Conservation (phyloP, 2,113 vertebrate species). For the Apaloderma vittatum region DNA sequence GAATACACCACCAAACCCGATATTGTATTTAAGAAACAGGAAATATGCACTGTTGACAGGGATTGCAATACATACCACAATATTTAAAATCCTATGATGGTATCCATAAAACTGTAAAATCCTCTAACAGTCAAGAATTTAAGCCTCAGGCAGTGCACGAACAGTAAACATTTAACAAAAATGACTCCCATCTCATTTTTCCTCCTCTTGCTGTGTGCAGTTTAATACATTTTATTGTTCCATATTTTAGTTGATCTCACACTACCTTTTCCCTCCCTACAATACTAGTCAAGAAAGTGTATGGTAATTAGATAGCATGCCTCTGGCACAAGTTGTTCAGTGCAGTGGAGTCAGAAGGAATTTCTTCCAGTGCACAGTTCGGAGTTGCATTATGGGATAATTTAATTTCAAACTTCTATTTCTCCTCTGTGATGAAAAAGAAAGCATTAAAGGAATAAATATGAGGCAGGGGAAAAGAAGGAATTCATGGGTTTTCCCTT, state of each 20-base stretch:
- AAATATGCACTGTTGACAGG: background rate
- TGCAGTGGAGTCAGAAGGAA: constrained; percentile 17
- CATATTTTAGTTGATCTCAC: constrained; percentile 9
- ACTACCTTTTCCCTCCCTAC: background rate
- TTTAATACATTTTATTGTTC: constrained; percentile 20
- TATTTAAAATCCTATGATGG: background rate
- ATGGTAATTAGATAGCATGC: constrained; percentile 43
- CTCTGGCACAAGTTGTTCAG: constrained; percentile 33
- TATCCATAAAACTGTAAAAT: background rate
- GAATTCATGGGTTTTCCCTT: background rate
- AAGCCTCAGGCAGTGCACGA: background rate
- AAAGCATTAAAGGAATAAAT: background rate
- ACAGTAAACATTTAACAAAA: constrained; percentile 6
- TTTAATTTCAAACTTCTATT: background rate
- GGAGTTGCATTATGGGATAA: background rate
- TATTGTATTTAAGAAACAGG: background rate
- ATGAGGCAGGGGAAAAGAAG: background rate
- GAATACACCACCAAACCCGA: background rate
- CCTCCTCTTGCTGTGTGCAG: background rate
- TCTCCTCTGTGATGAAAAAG: background rate
- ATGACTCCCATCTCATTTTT: background rate
- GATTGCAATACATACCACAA: background rate
- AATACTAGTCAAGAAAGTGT: background rate
- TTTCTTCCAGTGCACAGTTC: background rate
- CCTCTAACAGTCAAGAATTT: constrained; percentile 34